Conservation (phyloP, 2,888 invertebrate genomes). For the Eupithecia vulgata region DNA sequence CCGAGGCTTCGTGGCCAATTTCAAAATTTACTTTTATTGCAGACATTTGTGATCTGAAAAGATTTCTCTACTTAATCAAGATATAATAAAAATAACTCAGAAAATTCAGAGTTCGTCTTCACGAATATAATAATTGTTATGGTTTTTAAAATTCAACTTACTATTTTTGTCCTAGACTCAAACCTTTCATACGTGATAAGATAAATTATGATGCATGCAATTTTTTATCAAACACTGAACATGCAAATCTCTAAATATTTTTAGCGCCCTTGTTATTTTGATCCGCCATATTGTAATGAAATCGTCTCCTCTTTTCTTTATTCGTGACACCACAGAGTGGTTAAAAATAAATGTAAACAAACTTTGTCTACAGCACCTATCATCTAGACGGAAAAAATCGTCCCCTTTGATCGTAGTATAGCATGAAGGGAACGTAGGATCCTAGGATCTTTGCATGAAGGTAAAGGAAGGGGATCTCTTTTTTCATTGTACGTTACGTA, state of each 20-base stretch:
- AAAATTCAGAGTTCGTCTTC: constrained; percentile 43
- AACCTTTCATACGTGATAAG: constrained; percentile 49
- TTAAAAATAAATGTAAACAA: neutral
- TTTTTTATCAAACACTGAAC: constrained; percentile 51
- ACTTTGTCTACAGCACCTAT: neutral
- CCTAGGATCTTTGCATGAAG: too few relatives aligned
- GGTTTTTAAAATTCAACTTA: constrained; percentile 44
- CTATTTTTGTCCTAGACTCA: constrained; percentile 45
- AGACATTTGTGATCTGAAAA: constrained; percentile 64
- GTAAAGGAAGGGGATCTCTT: too few relatives aligned
- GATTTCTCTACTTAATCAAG: constrained; percentile 24
- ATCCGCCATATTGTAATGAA: constrained; percentile 73
- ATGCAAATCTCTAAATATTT: constrained; percentile 55
- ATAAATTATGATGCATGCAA: constrained; percentile 46
- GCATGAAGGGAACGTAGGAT: too few relatives aligned
- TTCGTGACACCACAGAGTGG: constrained; percentile 16
- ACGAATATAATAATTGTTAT: constrained; percentile 44
- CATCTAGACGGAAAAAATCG: neutral
- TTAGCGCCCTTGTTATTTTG: constrained; percentile 84
- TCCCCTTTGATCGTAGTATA: too few relatives aligned
- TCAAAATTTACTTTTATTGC: constrained; percentile 90
- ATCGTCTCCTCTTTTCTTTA: constrained; percentile 42
- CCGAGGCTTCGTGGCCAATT: constrained; percentile 94
- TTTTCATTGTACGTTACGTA: too few relatives aligned
- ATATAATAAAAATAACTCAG: constrained; percentile 35